Evolutionary conservation across 1,140 invertebrate genomes (phyloP).

Genomic region (Sitophilus oryzae): DNA sequence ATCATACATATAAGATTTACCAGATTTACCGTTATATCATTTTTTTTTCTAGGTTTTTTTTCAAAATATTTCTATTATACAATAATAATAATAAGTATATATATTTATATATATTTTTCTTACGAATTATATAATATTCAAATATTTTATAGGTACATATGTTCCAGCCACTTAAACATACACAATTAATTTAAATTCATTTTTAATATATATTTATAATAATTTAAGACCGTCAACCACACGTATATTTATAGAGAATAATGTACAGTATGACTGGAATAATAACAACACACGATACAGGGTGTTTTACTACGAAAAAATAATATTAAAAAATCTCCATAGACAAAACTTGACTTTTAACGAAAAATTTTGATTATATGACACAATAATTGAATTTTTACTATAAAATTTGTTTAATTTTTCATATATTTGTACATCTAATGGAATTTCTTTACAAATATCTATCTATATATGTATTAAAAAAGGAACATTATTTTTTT

Average conservation of each 20-base stretch:
- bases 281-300: slow-evolving; percentile 16
- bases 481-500: neutral
- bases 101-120: slow-evolving; percentile 6
- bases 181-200: slow-evolving; percentile 6
- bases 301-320: slow-evolving; percentile 7
- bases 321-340: neutral
- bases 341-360: neutral
- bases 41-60: slow-evolving; percentile 16
- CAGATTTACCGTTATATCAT: slow-evolving; percentile 12
- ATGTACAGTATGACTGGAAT: slow-evolving; percentile 25
- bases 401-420: too few relatives aligned
- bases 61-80: slow-evolving; percentile 18
- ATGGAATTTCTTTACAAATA: too few relatives aligned
- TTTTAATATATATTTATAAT: slow-evolving; percentile 9
- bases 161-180: slow-evolving; percentile 22
- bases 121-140: slow-evolving; percentile 11
- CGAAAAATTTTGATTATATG: too few relatives aligned
- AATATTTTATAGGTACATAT: slow-evolving; percentile 23
- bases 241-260: slow-evolving; percentile 11
- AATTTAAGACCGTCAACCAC: slow-evolving; percentile 12
- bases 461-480: too few relatives aligned
- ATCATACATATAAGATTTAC: slow-evolving; percentile 18
- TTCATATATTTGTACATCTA: too few relatives aligned
- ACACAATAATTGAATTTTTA: too few relatives aligned
- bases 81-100: slow-evolving; percentile 6